A percentile compares a stretch with the other conserved stretches of the same genome.
These are phyloP conservation scores for Hololepta plana DNA, from an alignment of 2,888 invertebrate species.

Conservation along the genomic window DNA sequence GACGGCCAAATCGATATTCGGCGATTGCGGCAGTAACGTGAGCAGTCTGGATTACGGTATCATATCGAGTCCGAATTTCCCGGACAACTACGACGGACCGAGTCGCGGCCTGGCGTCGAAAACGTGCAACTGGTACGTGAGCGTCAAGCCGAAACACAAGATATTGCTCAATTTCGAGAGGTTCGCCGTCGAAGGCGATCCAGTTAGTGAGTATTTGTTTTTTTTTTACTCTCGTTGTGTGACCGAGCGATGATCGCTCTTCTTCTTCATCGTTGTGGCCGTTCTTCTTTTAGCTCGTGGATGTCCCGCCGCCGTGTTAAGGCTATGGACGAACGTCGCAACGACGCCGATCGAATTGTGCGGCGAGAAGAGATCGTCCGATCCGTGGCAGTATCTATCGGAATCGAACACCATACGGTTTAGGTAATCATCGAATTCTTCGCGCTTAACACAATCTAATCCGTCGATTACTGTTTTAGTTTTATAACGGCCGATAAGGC, in stretches of 20 bases:
- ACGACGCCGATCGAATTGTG: slow-evolving; percentile 75
- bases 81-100: slow-evolving; percentile 75
- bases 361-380: slow-evolving; percentile 59
- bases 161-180: slow-evolving; percentile 82
- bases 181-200: slow-evolving; percentile 89
- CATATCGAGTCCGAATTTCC: slow-evolving; percentile 52
- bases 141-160: slow-evolving; percentile 66
- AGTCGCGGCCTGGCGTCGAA: slow-evolving; percentile 61
- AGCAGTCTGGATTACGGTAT: slow-evolving; percentile 60
- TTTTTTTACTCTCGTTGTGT: slow-evolving; percentile 4
- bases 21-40: slow-evolving; percentile 86
- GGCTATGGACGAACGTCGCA: slow-evolving; percentile 72
- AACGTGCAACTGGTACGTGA: slow-evolving; percentile 94
- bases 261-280: no score
- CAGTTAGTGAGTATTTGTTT: slow-evolving; percentile 40
- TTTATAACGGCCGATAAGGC: slow-evolving; percentile 92
- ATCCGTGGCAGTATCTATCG: slow-evolving; percentile 73
- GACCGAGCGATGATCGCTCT: background rate
- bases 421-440: slow-evolving; percentile 37
- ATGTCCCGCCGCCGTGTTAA: slow-evolving; percentile 78
- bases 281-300: slow-evolving; percentile 51
- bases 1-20: slow-evolving; percentile 68
- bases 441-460: background rate
- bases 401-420: slow-evolving; percentile 73
- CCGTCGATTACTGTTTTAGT: slow-evolving; percentile 31